phyloP scores from a whole-genome alignment of 2,797 vertebrate genomes.

The Ataeniobius toweri region DNA sequence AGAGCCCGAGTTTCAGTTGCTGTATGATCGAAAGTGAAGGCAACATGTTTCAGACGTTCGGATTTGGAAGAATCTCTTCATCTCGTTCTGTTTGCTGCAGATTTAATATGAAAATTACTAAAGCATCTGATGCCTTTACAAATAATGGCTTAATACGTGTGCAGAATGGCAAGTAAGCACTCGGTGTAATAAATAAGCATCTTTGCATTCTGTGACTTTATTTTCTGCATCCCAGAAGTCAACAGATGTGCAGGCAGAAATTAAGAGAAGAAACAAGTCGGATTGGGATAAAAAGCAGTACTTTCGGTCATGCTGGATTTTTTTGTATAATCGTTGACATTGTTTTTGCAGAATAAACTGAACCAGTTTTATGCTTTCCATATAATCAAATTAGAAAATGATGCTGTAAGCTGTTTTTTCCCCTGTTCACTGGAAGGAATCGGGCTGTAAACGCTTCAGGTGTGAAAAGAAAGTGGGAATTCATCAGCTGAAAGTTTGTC shows the following conservation, averaged over 20 bases:
- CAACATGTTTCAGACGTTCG: constrained; percentile 50
- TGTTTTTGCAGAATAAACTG: background rate
- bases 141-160: background rate
- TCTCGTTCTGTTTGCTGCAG: background rate
- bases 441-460: background rate
- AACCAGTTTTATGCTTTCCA: background rate
- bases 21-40: constrained; percentile 74
- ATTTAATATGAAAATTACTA: background rate
- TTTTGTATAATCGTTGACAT: background rate
- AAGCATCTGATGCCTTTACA: background rate
- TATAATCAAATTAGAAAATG: background rate
- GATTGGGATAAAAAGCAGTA: background rate
- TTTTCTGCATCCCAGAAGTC: too few species aligned
- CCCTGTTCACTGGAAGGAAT: background rate
- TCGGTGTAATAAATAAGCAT: background rate
- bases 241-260: background rate
- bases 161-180: background rate
- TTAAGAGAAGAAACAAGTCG: background rate
- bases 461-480: constrained; percentile 7
- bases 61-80: too few species aligned
- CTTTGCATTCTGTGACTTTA: background rate
- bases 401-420: background rate
- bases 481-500: constrained; percentile 23
- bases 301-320: background rate
- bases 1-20: constrained; percentile 52